These are phyloP conservation scores for Campopleginae sp. DNA, from an alignment of 2,888 invertebrate species.

Conservation along the genomic window DNA sequence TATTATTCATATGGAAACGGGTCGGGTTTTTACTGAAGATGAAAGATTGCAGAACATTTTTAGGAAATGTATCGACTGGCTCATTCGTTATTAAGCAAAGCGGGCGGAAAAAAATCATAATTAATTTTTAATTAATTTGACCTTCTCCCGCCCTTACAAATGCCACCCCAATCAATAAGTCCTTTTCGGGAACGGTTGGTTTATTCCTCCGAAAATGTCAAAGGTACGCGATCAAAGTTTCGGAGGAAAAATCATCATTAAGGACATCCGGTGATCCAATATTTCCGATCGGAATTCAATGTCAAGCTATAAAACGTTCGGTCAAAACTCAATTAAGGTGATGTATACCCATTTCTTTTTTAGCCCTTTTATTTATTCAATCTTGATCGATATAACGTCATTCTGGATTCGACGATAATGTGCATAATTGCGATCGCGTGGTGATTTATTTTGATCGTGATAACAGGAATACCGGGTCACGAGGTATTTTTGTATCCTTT, in stretches of 20 bases:
- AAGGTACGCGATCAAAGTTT: background rate
- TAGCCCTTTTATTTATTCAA: background rate
- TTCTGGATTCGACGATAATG: background rate
- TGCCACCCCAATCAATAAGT: background rate
- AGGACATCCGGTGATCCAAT: background rate
- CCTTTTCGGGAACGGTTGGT: background rate
- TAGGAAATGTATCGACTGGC: background rate
- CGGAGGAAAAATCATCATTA: background rate
- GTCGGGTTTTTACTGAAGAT: background rate
- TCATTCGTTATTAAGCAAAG: background rate
- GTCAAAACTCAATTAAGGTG: background rate
- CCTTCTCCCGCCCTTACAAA: background rate
- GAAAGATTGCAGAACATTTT: background rate
- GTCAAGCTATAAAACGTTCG: background rate
- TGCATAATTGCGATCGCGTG: slow-evolving; percentile 7
- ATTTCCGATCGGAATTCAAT: background rate
- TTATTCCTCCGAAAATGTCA: background rate
- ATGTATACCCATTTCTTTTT: background rate
- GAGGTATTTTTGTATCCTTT: background rate
- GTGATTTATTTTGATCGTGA: slow-evolving; percentile 30
- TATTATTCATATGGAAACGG: background rate
- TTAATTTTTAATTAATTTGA: background rate
- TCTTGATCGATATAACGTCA: background rate
- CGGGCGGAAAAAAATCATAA: background rate
- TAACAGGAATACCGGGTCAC: background rate